These are phyloP conservation scores for Lepidotrigona ventralis DNA, from an alignment of 1,140 invertebrate genomes.

Conservation along the genomic window DNA sequence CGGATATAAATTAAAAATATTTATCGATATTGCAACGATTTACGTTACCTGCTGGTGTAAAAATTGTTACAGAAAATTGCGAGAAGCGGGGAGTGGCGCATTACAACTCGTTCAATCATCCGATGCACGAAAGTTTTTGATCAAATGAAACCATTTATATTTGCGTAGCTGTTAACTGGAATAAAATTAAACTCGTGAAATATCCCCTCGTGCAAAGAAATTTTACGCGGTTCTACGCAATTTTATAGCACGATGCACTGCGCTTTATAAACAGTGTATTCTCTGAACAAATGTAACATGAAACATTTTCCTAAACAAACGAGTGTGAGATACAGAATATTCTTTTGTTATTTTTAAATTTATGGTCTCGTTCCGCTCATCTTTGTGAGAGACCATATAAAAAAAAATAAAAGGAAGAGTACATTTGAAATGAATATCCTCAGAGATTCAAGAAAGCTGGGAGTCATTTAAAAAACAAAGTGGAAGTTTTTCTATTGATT, in stretches of 20 bases:
- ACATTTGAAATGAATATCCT: neutral
- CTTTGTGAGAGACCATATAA: neutral
- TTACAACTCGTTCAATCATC: neutral
- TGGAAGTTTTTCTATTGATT: neutral
- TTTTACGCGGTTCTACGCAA: neutral
- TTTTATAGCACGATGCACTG: neutral
- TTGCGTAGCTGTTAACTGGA: neutral
- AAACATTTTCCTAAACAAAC: neutral
- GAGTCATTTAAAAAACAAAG: neutral
- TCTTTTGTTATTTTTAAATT: neutral
- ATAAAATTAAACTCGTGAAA: neutral
- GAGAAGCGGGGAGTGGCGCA: neutral
- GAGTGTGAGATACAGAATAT: neutral
- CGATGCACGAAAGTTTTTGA: no score
- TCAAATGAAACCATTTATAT: neutral
- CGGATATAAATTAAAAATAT: neutral
- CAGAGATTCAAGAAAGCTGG: neutral
- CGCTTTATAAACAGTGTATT: neutral
- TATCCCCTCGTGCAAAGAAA: neutral
- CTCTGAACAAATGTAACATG: neutral
- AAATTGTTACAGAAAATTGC: neutral
- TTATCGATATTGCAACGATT: neutral
- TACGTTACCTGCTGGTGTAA: neutral
- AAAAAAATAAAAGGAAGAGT: no score
- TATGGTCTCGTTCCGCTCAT: neutral